Conservation (phyloP, 2,888 invertebrate genomes). For the Drosophila mimica region DNA sequence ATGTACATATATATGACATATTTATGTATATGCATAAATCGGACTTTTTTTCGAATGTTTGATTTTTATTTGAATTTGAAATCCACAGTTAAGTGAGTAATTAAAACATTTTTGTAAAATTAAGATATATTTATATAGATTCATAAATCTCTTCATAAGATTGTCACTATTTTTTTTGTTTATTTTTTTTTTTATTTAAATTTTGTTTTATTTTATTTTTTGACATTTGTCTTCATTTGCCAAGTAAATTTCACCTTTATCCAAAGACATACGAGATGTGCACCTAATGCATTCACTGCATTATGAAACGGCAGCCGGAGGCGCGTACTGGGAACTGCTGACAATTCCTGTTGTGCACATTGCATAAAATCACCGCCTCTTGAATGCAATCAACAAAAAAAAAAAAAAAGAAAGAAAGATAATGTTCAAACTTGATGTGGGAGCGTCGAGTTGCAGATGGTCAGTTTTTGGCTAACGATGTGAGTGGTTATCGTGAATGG, state of each 20-base stretch:
- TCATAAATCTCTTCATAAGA: not conserved
- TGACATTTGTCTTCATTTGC: slow-evolving; percentile 40
- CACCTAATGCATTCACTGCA: slow-evolving; percentile 40
- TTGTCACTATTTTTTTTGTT: slow-evolving; percentile 39
- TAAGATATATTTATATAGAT: not conserved
- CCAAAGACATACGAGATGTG: slow-evolving; percentile 45
- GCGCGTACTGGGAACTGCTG: slow-evolving; percentile 42
- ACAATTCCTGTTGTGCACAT: slow-evolving; percentile 66
- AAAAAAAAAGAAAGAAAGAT: slow-evolving; percentile 29
- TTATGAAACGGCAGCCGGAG: slow-evolving; percentile 68
- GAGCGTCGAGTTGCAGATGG: slow-evolving; percentile 64
- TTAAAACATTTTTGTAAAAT: not conserved
- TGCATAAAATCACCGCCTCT: slow-evolving; percentile 73
- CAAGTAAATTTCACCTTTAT: slow-evolving; percentile 69
- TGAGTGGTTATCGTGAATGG: not conserved
- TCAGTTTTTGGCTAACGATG: slow-evolving; percentile 41
- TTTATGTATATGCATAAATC: not conserved
- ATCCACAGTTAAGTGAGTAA: not conserved
- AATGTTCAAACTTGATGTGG: slow-evolving; percentile 57
- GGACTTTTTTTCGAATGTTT: too few species aligned
- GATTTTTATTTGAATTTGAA: not conserved
- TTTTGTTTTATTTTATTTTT: slow-evolving; percentile 25
- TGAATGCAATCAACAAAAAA: slow-evolving; percentile 43
- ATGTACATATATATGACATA: not conserved
- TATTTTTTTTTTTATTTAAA: slow-evolving; percentile 42